Evolutionary conservation across 2,888 invertebrate genomes (phyloP).

Genomic region (Atrina japonica): DNA sequence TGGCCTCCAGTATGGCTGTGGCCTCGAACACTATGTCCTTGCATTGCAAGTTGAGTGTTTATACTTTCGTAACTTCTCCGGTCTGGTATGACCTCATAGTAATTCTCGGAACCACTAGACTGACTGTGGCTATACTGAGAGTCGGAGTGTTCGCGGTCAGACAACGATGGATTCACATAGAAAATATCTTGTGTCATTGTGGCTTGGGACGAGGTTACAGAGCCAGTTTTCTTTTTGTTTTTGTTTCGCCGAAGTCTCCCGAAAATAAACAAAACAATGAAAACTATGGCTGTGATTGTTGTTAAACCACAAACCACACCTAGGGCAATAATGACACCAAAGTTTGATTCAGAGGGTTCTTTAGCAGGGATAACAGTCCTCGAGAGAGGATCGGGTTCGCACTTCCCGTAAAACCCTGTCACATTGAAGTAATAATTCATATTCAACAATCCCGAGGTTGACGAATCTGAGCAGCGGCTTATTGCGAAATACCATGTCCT

Average conservation of each 20-base stretch:
- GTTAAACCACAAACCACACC: conserved; percentile 71
- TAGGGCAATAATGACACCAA: conserved; percentile 67
- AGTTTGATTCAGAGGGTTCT: conserved; percentile 47
- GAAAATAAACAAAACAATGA: conserved; percentile 66
- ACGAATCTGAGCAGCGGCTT: conserved; percentile 61
- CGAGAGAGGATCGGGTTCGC: conserved; percentile 72
- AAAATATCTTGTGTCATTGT: conserved; percentile 77
- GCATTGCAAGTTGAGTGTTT: conserved; percentile 66
- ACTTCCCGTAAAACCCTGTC: conserved; percentile 71
- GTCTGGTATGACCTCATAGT: conserved; percentile 76
- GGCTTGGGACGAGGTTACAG: conserved; percentile 74
- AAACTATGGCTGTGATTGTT: conserved; percentile 64
- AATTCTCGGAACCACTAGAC: conserved; percentile 71
- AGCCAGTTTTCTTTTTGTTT: conserved; percentile 64
- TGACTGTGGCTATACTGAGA: conserved; percentile 68
- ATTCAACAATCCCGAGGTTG: conserved; percentile 58
- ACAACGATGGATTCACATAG: conserved; percentile 75
- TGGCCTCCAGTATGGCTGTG: conserved; percentile 51
- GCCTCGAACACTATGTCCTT: conserved; percentile 58
- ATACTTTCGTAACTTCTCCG: conserved; percentile 74
- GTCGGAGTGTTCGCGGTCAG: conserved; percentile 71
- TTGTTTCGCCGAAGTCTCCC: conserved; percentile 62
- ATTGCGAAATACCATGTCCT: conserved; percentile 74
- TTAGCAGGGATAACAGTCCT: conserved; percentile 62
- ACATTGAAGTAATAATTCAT: conserved; percentile 74